phyloP scores from a whole-genome alignment of 2,888 invertebrate species.

The Andrena hattorfiana region DNA sequence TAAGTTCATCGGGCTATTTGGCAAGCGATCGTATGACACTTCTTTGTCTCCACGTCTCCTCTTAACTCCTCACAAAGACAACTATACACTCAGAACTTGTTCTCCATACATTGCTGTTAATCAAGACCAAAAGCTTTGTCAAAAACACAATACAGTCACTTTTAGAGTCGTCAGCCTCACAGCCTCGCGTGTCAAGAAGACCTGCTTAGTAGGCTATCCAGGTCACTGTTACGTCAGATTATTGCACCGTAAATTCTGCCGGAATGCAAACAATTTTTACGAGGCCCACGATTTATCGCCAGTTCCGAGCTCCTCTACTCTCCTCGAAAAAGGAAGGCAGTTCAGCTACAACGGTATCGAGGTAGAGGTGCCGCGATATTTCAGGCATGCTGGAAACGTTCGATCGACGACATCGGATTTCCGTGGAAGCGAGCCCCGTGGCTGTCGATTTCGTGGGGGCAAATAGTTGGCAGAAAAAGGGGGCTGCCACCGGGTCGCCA shows the following conservation, averaged over 20 bases:
- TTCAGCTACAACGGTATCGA: background rate
- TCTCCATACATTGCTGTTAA: too few species aligned
- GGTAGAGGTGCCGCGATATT: conserved; percentile 22
- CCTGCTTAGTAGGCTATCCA: background rate
- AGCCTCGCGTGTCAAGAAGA: background rate
- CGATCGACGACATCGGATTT: conserved; percentile 39
- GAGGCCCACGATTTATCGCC: conserved; percentile 27
- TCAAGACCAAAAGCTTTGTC: too few species aligned
- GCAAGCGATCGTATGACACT: too few species aligned
- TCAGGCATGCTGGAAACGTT: conserved; percentile 22
- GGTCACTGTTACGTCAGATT: background rate
- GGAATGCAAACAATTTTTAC: conserved; percentile 1
- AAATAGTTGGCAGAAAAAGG: conserved; percentile 75
- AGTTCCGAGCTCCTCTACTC: background rate
- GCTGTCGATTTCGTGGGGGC: conserved; percentile 82
- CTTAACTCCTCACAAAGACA: too few species aligned
- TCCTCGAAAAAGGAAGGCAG: background rate
- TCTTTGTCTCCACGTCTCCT: too few species aligned
- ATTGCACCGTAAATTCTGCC: conserved; percentile 1
- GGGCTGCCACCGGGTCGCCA: conserved; percentile 76
- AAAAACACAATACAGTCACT: background rate
- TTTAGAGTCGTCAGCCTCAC: background rate
- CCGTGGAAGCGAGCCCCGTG: conserved; percentile 58
- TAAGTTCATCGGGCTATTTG: too few species aligned
- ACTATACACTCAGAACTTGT: too few species aligned